Base-by-base conservation (phyloP, 2,888 invertebrate species). In the Mesochorus sp. region DNA sequence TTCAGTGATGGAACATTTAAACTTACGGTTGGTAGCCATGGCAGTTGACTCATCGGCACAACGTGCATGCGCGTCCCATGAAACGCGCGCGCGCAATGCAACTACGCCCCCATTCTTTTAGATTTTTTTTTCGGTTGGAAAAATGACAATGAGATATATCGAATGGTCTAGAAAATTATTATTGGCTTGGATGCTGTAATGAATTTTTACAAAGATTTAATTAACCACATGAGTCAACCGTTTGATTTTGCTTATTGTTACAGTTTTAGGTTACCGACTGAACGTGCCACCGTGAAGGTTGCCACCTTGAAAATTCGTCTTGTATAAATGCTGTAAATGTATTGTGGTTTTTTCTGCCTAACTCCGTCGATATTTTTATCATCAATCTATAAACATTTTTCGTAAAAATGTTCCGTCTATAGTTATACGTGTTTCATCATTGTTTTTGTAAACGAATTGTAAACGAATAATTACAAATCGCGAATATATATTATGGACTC, bases 91-190 rank as follows among this genome's bases (percentile, higher is more conserved):
- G 76, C 64, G 57, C 53, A 31, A 12, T 31, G 10, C 24, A 21
- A n/a, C n/a, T n/a, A n/a, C 19, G 49, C 49, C 67, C 47, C 51
- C 51, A 39, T 26, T 59, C 51, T 26, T 21, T 12, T 42, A 42
- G 67, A 8, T 55, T n/a, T 12, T 31, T n/a, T 66, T 61, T 67
- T 34, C 34, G n/a, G 59, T 47, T 61, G 44, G 31, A 12, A 34
- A 42, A 39, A 72, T 24, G 51, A 67, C 42, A 72, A 67, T 62
- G 28, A 47, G 47, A 61, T 47, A 47, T 55, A 53, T 59, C 59
- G 42, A 39, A 39, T 59, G 34, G 21, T 59, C 59, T 39, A 21
- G n/a, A 57, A 39, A 42, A n/a, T 62, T 12, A 39, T 57, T 6
- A 26, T 2, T 44, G 19, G 1, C 6, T n/a, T n/a, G n/a, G n/a